A percentile compares a stretch with the other conserved stretches of the same genome.
Evolutionary conservation across 2,888 invertebrate genomes (phyloP).

Genomic region (Machimus atricapillus): DNA sequence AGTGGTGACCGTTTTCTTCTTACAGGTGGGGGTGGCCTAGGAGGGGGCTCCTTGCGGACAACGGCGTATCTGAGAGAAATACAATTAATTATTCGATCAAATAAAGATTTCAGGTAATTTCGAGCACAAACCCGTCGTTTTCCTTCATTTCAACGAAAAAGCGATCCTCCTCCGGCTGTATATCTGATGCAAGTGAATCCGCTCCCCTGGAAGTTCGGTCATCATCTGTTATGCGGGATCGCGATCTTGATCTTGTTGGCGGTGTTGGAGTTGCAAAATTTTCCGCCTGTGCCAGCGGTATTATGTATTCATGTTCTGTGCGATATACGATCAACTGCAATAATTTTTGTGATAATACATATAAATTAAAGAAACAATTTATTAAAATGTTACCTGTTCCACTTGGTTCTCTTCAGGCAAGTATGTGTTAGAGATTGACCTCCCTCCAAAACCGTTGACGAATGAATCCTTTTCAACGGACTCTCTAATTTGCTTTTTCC

Average conservation of each 20-base stretch:
- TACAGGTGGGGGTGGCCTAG: constrained; percentile 69
- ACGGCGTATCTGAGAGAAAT: constrained; percentile 72
- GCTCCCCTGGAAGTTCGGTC: constrained; percentile 76
- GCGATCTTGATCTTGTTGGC: constrained; percentile 66
- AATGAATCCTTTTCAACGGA: constrained; percentile 58
- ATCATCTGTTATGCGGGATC: constrained; percentile 67
- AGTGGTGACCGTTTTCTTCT: constrained; percentile 66
- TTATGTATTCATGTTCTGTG: constrained; percentile 71
- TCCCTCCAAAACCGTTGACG: constrained; percentile 60
- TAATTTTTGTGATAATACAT: neutral
- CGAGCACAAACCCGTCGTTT: constrained; percentile 56
- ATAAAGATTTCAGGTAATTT: neutral
- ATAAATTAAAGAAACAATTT: neutral
- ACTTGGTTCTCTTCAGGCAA: constrained; percentile 55
- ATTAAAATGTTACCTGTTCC: constrained; percentile 55
- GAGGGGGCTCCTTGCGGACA: constrained; percentile 74
- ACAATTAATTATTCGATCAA: neutral
- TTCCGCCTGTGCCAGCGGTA: constrained; percentile 66
- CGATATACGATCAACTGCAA: constrained; percentile 72
- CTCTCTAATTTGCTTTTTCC: constrained; percentile 56
- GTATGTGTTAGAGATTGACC: constrained; percentile 62
- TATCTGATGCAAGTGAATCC: constrained; percentile 69
- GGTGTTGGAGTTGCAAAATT: constrained; percentile 68
- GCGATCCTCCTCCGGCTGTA: constrained; percentile 56
- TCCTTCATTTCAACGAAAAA: constrained; percentile 61